Conservation (phyloP, 2,113 vertebrate genomes). For the Camarhynchus parvulus region DNA sequence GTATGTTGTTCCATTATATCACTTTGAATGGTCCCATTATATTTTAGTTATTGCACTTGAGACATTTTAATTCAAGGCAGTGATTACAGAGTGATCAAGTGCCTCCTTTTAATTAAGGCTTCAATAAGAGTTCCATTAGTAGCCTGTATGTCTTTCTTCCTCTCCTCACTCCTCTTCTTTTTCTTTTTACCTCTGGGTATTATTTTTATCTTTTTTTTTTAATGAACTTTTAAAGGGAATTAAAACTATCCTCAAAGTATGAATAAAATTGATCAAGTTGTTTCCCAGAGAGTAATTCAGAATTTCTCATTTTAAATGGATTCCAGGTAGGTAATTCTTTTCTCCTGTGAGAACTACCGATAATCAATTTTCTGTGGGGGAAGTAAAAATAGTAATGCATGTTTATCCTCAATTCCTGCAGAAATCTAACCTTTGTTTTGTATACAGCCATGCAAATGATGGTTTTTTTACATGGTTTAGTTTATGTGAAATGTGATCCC, state of each 20-base stretch:
- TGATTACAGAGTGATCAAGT: constrained; percentile 20
- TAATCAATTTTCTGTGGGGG: fast-evolving
- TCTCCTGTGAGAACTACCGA: not conserved
- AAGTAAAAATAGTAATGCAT: not conserved
- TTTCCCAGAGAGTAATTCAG: not conserved
- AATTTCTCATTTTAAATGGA: not conserved
- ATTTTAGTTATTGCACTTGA: not conserved
- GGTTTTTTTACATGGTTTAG: not conserved
- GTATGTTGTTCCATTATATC: not conserved
- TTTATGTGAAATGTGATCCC: not conserved
- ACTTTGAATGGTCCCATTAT: not conserved
- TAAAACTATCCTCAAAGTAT: not conserved
- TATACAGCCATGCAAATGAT: not conserved
- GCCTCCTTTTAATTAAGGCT: not conserved
- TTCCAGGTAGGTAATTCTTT: not conserved
- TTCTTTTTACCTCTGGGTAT: not conserved
- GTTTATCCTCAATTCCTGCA: not conserved
- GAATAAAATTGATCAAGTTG: not conserved
- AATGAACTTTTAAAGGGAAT: not conserved
- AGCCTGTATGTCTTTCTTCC: not conserved
- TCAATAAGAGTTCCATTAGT: not conserved
- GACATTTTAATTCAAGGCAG: not conserved
- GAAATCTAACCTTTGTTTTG: not conserved
- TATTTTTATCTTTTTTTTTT: not conserved
- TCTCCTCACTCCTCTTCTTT: not conserved